These are phyloP conservation scores for Darevskia mixta DNA, from an alignment of 2,797 vertebrate species.

Conservation along the genomic window DNA sequence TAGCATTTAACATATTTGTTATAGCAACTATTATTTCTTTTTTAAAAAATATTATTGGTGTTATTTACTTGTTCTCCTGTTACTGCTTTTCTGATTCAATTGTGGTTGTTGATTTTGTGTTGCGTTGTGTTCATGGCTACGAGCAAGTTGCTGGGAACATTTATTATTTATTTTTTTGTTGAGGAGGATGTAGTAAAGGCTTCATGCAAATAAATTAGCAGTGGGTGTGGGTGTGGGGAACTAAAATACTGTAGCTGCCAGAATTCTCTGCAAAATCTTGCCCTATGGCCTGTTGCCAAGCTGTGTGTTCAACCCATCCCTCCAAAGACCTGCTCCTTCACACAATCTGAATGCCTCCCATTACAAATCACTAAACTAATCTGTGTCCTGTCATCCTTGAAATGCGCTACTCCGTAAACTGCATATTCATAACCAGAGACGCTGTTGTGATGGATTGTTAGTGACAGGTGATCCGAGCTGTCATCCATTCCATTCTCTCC, in stretches of 20 bases:
- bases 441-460: constrained; percentile 50
- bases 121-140: no score
- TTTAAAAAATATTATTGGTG: no score
- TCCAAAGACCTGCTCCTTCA: constrained; percentile 51
- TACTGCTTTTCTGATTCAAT: no score
- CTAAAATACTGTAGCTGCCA: constrained; percentile 18
- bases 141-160: no score
- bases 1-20: no score
- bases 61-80: no score
- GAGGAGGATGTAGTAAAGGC: no score
- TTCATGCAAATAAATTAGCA: no score
- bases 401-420: constrained; percentile 64
- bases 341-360: constrained; percentile 25
- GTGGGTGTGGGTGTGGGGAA: neutral
- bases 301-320: constrained; percentile 29
- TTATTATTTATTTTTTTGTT: no score
- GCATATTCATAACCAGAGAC: constrained; percentile 71
- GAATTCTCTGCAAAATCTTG: constrained; percentile 38
- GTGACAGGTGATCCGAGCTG: constrained; percentile 61
- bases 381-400: constrained; percentile 67
- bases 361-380: constrained; percentile 59
- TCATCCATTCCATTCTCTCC: constrained; percentile 25
- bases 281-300: constrained; percentile 50
- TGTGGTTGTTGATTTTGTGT: no score
- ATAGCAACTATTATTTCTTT: no score